Conservation (phyloP, 2,113 vertebrate genomes). For the Bufo gargarizans region DNA sequence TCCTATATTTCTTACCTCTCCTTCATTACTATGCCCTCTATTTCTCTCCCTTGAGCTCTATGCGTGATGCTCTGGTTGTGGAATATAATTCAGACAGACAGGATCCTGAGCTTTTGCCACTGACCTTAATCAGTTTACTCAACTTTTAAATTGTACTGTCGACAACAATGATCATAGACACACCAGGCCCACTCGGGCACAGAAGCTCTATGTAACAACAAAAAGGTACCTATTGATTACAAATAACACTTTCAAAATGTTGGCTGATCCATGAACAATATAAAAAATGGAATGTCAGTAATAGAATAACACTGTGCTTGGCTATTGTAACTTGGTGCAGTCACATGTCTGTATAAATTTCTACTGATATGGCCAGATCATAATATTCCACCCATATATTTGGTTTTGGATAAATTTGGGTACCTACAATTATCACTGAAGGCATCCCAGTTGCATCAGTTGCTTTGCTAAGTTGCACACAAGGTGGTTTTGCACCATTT, state of each 20-base stretch:
- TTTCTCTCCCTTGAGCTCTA: constrained; percentile 18
- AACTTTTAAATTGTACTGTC: constrained; percentile 47
- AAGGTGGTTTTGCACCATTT: background rate
- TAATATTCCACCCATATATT: background rate
- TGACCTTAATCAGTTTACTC: constrained; percentile 57
- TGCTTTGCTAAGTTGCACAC: background rate
- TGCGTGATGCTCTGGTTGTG: constrained; percentile 40
- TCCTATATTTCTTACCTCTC: background rate
- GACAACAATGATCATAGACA: constrained; percentile 38
- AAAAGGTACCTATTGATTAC: background rate
- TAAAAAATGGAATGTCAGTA: background rate
- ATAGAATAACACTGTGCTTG: background rate
- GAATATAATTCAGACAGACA: constrained; percentile 50
- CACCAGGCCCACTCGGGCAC: background rate
- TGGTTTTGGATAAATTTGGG: background rate
- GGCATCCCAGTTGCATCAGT: background rate
- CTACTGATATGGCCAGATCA: background rate
- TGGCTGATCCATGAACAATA: background rate
- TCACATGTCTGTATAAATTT: background rate
- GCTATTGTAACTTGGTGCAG: background rate
- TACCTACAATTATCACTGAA: background rate
- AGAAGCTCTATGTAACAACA: constrained; percentile 30
- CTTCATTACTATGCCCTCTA: constrained; percentile 24
- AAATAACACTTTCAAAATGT: constrained; percentile 8
- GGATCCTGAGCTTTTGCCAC: constrained; percentile 56